Percentiles rank a stretch among this genome's conserved stretches.
phyloP scores from a whole-genome alignment of 2,797 vertebrate species.

The Emydoidea blandingii region DNA sequence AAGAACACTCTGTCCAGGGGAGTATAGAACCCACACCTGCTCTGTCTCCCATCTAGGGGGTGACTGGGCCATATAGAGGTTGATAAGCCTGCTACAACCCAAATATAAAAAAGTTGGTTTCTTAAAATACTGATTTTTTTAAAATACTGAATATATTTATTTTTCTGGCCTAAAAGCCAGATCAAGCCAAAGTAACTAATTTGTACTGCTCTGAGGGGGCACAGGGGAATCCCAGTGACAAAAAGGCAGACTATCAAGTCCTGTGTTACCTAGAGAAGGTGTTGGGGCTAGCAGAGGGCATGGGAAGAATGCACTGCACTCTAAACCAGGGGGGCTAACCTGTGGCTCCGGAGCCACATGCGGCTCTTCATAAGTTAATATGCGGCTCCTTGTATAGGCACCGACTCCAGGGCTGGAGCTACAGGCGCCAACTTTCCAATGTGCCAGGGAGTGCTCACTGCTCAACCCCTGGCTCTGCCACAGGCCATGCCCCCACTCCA shows the following conservation, averaged over 20 bases:
- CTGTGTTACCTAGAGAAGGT: background rate
- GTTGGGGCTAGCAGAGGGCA: too few relatives aligned
- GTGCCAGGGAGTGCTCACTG: too few relatives aligned
- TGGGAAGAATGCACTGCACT: background rate
- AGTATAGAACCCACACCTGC: background rate
- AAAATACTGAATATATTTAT: background rate
- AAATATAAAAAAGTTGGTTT: background rate
- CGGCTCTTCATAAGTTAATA: too few relatives aligned
- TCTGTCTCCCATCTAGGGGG: background rate
- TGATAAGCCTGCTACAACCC: background rate
- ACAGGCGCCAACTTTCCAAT: too few relatives aligned
- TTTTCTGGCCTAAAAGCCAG: background rate
- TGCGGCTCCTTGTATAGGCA: too few relatives aligned
- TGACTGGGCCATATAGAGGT: background rate
- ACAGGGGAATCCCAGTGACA: background rate
- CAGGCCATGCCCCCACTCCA: too few relatives aligned
- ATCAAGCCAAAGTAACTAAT: background rate
- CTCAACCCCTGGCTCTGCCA: too few relatives aligned
- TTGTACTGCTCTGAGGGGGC: background rate
- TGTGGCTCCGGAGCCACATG: too few relatives aligned
- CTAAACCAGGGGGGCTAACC: too few relatives aligned
- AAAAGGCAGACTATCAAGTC: background rate
- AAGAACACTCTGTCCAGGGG: background rate
- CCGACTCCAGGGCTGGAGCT: too few relatives aligned
- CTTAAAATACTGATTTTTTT: background rate